phyloP scores from a whole-genome alignment of 2,888 invertebrate species.

The Cryptus armator region DNA sequence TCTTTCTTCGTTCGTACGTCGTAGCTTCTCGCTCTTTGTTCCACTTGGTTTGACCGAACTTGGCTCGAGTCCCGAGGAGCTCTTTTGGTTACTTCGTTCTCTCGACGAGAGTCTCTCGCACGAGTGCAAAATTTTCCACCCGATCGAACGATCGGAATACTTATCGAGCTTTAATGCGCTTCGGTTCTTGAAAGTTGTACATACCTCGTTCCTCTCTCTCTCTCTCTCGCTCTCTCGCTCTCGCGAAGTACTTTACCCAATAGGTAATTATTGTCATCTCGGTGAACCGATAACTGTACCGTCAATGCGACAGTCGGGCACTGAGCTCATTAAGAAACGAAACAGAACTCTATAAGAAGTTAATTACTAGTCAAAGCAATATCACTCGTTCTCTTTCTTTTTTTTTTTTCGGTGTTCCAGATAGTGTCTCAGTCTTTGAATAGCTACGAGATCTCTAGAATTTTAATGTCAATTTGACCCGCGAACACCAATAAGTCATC shows the following conservation, averaged over 20 bases:
- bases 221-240: background rate
- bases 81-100: background rate
- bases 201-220: background rate
- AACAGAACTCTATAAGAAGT: background rate
- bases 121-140: conserved; percentile 38
- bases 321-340: background rate
- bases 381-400: background rate
- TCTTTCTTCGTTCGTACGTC: background rate
- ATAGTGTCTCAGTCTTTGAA: background rate
- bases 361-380: background rate
- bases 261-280: conserved; percentile 1
- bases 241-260: background rate
- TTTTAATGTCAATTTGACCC: too few relatives aligned
- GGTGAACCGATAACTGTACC: conserved; percentile 9
- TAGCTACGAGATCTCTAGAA: too few relatives aligned
- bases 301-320: background rate
- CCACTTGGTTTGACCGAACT: conserved; percentile 43
- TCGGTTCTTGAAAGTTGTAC: background rate
- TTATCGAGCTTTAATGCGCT: conserved; percentile 19
- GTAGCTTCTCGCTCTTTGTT: conserved; percentile 54
- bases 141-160: conserved; percentile 19
- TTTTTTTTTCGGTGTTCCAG: background rate
- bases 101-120: conserved; percentile 4
- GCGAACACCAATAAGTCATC: too few relatives aligned
- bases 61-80: conserved; percentile 15